Percentiles rank a stretch among this genome's conserved stretches.
phyloP scores from a whole-genome alignment of 2,113 vertebrate species.

The Chaenocephalus aceratus region DNA sequence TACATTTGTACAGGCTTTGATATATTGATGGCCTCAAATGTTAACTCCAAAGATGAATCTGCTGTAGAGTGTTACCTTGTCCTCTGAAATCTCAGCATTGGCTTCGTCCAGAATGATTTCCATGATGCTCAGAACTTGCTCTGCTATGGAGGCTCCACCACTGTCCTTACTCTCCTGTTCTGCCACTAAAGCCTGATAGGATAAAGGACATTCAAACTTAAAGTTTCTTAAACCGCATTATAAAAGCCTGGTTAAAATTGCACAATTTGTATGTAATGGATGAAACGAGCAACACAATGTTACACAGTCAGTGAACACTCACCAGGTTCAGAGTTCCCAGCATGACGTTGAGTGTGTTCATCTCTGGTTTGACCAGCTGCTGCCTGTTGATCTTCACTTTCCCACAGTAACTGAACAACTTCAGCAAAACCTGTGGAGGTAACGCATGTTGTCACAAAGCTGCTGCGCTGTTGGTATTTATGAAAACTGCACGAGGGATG shows the following conservation, averaged over 20 bases:
- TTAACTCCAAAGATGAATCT: not conserved
- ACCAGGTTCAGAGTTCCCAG: constrained; percentile 97
- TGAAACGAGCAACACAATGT: not conserved
- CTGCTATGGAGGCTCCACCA: constrained; percentile 94
- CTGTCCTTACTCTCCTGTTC: constrained; percentile 99
- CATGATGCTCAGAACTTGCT: constrained; percentile 99
- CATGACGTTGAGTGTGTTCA: constrained; percentile 99
- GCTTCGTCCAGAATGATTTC: constrained; percentile 99
- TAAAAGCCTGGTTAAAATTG: not conserved
- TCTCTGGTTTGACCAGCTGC: constrained; percentile 96
- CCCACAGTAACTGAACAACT: constrained; percentile 97
- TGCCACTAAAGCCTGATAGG: constrained; percentile 91
- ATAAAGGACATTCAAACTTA: not conserved
- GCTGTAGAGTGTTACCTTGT: constrained; percentile 87
- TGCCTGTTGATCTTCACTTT: constrained; percentile 98
- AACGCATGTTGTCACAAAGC: not conserved
- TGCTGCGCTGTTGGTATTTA: not conserved
- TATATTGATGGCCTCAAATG: not conserved
- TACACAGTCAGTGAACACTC: constrained; percentile 39
- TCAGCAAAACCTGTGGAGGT: constrained; percentile 90
- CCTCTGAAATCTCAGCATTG: constrained; percentile 97
- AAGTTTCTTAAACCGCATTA: not conserved
- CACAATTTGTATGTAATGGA: not conserved
- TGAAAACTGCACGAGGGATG: not conserved
- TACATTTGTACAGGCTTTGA: not conserved